Conservation (phyloP, 2,113 vertebrate genomes). For the Chlorodrepanis virens region DNA sequence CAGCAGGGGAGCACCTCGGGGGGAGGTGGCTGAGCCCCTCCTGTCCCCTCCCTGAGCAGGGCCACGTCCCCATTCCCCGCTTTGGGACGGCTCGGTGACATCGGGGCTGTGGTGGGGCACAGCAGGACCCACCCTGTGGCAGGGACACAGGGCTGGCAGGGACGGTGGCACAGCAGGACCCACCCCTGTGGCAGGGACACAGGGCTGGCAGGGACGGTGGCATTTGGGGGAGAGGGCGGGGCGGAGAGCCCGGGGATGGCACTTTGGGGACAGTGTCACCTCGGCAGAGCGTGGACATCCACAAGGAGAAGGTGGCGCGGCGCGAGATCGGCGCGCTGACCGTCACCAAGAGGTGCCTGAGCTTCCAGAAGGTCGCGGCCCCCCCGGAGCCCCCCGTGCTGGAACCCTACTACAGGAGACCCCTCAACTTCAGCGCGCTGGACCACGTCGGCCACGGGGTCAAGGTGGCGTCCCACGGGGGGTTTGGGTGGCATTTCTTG, state of each 20-base stretch:
- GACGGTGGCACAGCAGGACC: too few relatives aligned
- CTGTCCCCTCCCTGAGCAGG: not conserved
- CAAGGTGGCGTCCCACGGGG: conserved; percentile 66
- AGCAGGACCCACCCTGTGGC: not conserved
- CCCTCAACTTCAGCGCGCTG: conserved; percentile 80
- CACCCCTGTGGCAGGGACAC: not conserved
- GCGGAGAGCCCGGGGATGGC: not conserved
- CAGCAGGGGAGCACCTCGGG: not conserved
- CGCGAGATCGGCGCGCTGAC: conserved; percentile 81
- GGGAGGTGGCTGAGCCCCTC: not conserved
- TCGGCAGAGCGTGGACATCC: conserved; percentile 80
- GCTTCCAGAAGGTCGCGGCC: conserved; percentile 60
- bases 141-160: too few relatives aligned
- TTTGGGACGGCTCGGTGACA: not conserved
- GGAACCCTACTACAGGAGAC: conserved; percentile 77
- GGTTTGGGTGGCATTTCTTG: rapidly evolving
- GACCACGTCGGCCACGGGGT: conserved; percentile 85
- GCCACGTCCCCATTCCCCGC: rapidly evolving
- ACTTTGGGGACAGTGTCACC: rapidly evolving
- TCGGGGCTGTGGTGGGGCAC: not conserved
- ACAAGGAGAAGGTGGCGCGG: conserved; percentile 85
- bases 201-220: not conserved
- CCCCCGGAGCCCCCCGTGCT: conserved; percentile 58
- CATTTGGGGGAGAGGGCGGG: not conserved
- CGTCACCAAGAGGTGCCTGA: conserved; percentile 38